Conservation (phyloP, 30 jellyfish, hydroid and myxozoan genomes). For the Aurelia aurita region DNA sequence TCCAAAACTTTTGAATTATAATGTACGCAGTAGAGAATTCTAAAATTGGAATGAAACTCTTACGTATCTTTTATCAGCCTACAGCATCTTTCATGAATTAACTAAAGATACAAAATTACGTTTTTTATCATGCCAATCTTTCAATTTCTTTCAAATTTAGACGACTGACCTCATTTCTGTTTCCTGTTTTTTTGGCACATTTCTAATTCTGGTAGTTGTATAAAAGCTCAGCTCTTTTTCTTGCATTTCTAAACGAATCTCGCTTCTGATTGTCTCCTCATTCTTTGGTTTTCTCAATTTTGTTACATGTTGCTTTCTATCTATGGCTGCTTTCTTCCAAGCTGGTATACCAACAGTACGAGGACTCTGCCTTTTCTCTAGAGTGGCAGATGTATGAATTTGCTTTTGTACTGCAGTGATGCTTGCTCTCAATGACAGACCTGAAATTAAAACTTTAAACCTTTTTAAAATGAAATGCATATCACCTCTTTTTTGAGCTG, state of each 20-base stretch:
- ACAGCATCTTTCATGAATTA: no score
- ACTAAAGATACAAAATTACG: no score
- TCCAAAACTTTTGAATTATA: no score
- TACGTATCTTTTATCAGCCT: no score
- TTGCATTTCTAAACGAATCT: slow-evolving; percentile 40
- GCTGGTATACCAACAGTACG: slow-evolving; percentile 75
- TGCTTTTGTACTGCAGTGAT: neutral
- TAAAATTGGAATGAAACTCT: no score
- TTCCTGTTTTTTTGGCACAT: slow-evolving; percentile 40
- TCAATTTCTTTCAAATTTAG: no score
- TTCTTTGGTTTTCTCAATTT: slow-evolving; percentile 66
- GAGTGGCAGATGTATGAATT: slow-evolving; percentile 31
- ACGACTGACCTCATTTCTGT: slow-evolving; percentile 11
- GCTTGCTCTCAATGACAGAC: no score
- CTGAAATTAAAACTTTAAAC: no score
- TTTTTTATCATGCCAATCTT: no score
- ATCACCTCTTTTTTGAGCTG: no score
- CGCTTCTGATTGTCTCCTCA: slow-evolving; percentile 60
- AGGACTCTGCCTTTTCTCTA: slow-evolving; percentile 80
- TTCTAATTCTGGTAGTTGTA: slow-evolving; percentile 48
- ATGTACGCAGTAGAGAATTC: no score
- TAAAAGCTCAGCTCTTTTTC: slow-evolving; percentile 38
- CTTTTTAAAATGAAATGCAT: no score
- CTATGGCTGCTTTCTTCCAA: slow-evolving; percentile 81
- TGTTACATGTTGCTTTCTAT: slow-evolving; percentile 67